Percentiles rank a stretch among this genome's conserved stretches.
Evolutionary conservation across 2,113 vertebrate species (phyloP).

Genomic region (Zeus faber): DNA sequence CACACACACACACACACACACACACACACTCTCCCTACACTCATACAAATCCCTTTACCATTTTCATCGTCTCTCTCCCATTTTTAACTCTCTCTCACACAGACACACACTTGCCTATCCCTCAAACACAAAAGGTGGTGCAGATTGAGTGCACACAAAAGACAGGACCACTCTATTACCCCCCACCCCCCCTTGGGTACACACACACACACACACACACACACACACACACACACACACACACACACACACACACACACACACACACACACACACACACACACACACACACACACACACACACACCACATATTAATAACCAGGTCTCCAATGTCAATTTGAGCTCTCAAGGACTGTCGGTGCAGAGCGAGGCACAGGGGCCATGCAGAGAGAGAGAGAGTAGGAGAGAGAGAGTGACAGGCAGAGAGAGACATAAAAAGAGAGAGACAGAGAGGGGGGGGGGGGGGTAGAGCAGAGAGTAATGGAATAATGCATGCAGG

Average conservation of each 20-base stretch:
- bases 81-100: too few relatives aligned
- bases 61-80: too few relatives aligned
- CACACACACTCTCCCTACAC: slow-evolving; percentile 23
- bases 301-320: slow-evolving; percentile 45
- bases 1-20: slow-evolving; percentile 29
- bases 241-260: slow-evolving; percentile 12
- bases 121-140: too few relatives aligned
- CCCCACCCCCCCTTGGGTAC: neutral
- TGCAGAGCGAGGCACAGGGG: slow-evolving; percentile 50
- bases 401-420: neutral
- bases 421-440: neutral
- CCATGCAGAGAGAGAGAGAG: slow-evolving; percentile 32
- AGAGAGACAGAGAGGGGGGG: slow-evolving; percentile 5
- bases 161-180: slow-evolving; percentile 46
- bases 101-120: too few relatives aligned
- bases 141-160: slow-evolving; percentile 24
- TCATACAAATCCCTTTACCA: too few relatives aligned
- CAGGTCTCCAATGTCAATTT: slow-evolving; percentile 68
- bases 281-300: slow-evolving; percentile 13
- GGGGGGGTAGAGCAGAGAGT: slow-evolving; percentile 36
- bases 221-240: slow-evolving; percentile 15
- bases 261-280: slow-evolving; percentile 11
- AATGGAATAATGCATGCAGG: slow-evolving; percentile 59
- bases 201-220: slow-evolving; percentile 20
- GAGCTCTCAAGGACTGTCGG: slow-evolving; percentile 64